Conservation (phyloP, 2,888 invertebrate genomes). For the Lochmaea capreae region DNA sequence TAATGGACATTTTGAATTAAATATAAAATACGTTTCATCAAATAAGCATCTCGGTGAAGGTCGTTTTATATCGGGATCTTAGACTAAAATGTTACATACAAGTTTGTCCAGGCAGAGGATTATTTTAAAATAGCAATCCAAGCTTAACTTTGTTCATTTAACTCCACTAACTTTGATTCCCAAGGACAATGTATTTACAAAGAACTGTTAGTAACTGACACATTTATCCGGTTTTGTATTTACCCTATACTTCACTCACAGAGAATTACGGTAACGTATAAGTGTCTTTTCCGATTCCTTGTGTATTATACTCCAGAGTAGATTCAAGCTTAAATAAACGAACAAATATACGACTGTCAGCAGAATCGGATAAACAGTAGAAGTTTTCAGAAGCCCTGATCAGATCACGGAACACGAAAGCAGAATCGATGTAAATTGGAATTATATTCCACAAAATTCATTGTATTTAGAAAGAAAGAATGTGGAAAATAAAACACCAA, state of each 20-base stretch:
- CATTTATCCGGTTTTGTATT: slow-evolving; percentile 8
- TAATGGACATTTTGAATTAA: too few species aligned
- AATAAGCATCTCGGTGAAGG: too few species aligned
- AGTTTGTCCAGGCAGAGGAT: too few species aligned
- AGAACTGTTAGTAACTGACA: neutral
- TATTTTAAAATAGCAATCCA: too few species aligned
- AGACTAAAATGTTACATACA: too few species aligned
- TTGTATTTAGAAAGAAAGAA: neutral
- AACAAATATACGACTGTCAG: slow-evolving; percentile 8
- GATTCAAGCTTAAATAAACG: slow-evolving; percentile 5
- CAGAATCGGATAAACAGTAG: slow-evolving; percentile 12
- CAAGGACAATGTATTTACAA: neutral
- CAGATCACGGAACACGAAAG: slow-evolving; percentile 1
- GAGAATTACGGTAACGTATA: neutral
- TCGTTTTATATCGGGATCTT: too few species aligned
- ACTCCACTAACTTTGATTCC: too few species aligned
- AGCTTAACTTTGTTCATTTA: too few species aligned
- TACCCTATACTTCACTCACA: neutral
- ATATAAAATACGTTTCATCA: too few species aligned
- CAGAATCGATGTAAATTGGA: slow-evolving; percentile 3
- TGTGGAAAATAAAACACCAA: too few species aligned
- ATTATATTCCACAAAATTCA: neutral
- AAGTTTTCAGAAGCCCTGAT: slow-evolving; percentile 3
- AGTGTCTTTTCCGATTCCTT: slow-evolving; percentile 14
- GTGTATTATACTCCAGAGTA: slow-evolving; percentile 5